phyloP scores from a whole-genome alignment of 2,113 vertebrate species.

The Neogobius melanostomus region DNA sequence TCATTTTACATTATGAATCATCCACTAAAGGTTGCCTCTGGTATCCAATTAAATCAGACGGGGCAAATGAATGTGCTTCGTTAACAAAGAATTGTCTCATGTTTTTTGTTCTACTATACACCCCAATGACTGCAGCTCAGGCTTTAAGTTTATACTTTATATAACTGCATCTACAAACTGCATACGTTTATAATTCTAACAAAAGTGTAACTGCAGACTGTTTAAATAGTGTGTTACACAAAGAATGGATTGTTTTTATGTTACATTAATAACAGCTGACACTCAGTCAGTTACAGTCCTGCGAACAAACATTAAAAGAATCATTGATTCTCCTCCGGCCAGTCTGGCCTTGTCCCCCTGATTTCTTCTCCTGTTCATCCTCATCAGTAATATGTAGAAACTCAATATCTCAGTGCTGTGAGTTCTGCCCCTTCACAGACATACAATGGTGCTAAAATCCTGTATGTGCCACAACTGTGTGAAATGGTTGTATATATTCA shows the following conservation, averaged over 20 bases:
- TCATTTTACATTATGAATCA: constrained; percentile 59
- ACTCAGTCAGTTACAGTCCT: neutral
- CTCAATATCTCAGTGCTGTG: neutral
- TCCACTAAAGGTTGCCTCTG: constrained; percentile 45
- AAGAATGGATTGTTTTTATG: too few relatives aligned
- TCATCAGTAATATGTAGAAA: neutral
- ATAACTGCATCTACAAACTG: too few relatives aligned
- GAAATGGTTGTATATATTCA: too few relatives aligned
- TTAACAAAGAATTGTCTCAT: constrained; percentile 35
- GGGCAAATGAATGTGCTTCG: constrained; percentile 28
- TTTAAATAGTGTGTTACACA: too few relatives aligned
- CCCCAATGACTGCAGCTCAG: constrained; percentile 20
- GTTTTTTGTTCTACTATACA: constrained; percentile 3
- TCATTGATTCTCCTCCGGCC: neutral
- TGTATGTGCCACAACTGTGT: too few relatives aligned
- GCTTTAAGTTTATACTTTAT: neutral
- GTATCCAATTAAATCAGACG: constrained; percentile 41
- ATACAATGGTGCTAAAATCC: too few relatives aligned
- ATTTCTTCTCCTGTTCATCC: neutral
- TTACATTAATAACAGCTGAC: neutral
- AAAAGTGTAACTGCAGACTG: too few relatives aligned
- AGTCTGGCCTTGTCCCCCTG: neutral
- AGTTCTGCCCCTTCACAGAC: too few relatives aligned
- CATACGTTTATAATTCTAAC: too few relatives aligned
- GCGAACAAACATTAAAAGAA: too few relatives aligned